Evolutionary conservation across 37 sponge, comb jelly and placozoan species (phyloP).

Genomic region (Dysidea cf. avara): DNA sequence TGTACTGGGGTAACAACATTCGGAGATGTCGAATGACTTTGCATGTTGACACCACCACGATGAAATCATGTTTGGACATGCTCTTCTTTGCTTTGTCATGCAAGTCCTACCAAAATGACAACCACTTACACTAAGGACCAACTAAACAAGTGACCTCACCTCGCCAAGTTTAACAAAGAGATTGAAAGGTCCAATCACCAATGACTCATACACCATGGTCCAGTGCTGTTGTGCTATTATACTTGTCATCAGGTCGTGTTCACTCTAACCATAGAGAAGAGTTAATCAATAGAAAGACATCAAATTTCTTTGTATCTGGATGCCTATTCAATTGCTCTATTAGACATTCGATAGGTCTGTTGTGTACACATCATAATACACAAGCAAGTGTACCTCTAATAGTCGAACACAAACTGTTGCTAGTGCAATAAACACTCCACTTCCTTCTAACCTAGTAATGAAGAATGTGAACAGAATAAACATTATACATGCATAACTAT

Average conservation of each 20-base stretch:
- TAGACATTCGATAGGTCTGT: too few species aligned
- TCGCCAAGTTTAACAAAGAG: constrained; percentile 76
- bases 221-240: constrained; percentile 72
- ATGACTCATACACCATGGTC: constrained; percentile 49
- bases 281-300: background rate
- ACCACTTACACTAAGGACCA: too few species aligned
- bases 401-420: constrained; percentile 28
- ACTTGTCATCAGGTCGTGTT: constrained; percentile 66
- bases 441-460: constrained; percentile 19
- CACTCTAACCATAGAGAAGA: constrained; percentile 45
- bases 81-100: constrained; percentile 40
- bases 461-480: background rate
- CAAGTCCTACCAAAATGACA: constrained; percentile 14
- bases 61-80: constrained; percentile 41
- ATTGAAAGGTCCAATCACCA: constrained; percentile 65
- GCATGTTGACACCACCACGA: constrained; percentile 48
- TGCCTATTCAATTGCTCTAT: too few species aligned
- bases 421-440: constrained; percentile 18
- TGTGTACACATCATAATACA: background rate
- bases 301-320: too few species aligned
- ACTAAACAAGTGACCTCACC: constrained; percentile 42
- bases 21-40: constrained; percentile 59
- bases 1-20: constrained; percentile 56
- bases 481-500: too few species aligned
- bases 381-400: constrained; percentile 20